phyloP scores from a whole-genome alignment of 2,113 vertebrate species.

The Podocnemis expansa region DNA sequence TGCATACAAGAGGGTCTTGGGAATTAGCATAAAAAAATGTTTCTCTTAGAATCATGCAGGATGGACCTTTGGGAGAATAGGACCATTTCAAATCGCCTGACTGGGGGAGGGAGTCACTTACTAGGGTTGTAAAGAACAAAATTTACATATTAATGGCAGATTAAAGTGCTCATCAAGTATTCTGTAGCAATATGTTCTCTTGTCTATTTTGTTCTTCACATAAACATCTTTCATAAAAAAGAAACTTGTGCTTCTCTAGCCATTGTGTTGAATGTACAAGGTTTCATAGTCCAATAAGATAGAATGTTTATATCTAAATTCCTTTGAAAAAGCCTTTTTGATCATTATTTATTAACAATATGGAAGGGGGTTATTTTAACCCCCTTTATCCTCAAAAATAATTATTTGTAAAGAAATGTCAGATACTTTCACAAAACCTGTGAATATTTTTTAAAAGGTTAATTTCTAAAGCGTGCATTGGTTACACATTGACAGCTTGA shows the following conservation, averaged over 20 bases:
- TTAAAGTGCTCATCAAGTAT: slow-evolving; percentile 79
- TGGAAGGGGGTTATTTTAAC: slow-evolving; percentile 66
- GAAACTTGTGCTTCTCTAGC: slow-evolving; percentile 59
- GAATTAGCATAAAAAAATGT: slow-evolving; percentile 76
- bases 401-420: slow-evolving; percentile 28
- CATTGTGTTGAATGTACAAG: slow-evolving; percentile 69
- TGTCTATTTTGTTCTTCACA: slow-evolving; percentile 75
- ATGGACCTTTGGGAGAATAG: slow-evolving; percentile 76
- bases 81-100: slow-evolving; percentile 73
- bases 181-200: slow-evolving; percentile 76
- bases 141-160: slow-evolving; percentile 84
- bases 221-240: slow-evolving; percentile 78
- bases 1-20: slow-evolving; percentile 62
- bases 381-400: neutral
- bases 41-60: slow-evolving; percentile 75
- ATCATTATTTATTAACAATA: slow-evolving; percentile 64
- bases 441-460: slow-evolving; percentile 5
- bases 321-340: slow-evolving; percentile 51
- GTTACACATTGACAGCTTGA: neutral
- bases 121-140: slow-evolving; percentile 75
- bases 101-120: slow-evolving; percentile 65
- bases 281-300: slow-evolving; percentile 65
- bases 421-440: neutral
- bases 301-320: slow-evolving; percentile 62
- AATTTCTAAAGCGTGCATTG: neutral